A percentile compares a stretch with the other conserved stretches of the same genome.
These are phyloP conservation scores for Plodia interpunctella DNA, from an alignment of 1,140 invertebrate species.

Conservation along the genomic window DNA sequence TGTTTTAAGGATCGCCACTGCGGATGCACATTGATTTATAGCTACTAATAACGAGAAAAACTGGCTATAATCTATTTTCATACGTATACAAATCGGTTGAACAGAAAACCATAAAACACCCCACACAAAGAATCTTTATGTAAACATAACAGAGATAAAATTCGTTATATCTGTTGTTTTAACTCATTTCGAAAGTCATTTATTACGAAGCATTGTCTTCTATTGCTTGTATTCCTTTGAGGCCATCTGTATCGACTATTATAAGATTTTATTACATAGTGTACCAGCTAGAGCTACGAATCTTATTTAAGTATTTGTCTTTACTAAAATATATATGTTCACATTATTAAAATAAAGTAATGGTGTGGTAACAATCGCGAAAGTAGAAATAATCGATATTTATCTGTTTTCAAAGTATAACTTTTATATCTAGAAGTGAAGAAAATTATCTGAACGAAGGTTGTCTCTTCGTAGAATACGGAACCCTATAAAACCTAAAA, in stretches of 20 bases:
- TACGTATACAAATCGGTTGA: slow-evolving; percentile 74
- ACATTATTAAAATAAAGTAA: no score
- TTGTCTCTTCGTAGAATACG: no score
- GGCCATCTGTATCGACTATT: slow-evolving; percentile 39
- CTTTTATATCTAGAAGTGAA: no score
- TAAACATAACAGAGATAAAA: slow-evolving; percentile 75
- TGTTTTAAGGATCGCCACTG: slow-evolving; percentile 53
- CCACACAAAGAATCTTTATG: slow-evolving; percentile 76
- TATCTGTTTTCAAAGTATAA: no score
- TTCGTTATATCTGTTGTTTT: slow-evolving; percentile 74
- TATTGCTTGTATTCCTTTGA: slow-evolving; percentile 47
- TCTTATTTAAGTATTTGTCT: not conserved
- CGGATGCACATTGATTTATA: slow-evolving; percentile 72
- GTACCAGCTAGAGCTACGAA: not conserved
- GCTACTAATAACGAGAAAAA: slow-evolving; percentile 74
- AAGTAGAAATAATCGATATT: no score
- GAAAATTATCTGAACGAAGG: no score
- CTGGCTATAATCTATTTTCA: slow-evolving; percentile 75
- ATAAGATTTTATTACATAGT: slow-evolving; percentile 46
- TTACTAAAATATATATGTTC: slow-evolving; percentile 16
- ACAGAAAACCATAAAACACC: slow-evolving; percentile 76
- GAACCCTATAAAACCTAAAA: slow-evolving; percentile 29
- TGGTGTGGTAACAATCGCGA: no score
- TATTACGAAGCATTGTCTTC: slow-evolving; percentile 56
- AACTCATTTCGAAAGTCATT: slow-evolving; percentile 74